These are phyloP conservation scores for Phoxinus dragarum DNA, from an alignment of 2,797 vertebrate species.

Conservation along the genomic window DNA sequence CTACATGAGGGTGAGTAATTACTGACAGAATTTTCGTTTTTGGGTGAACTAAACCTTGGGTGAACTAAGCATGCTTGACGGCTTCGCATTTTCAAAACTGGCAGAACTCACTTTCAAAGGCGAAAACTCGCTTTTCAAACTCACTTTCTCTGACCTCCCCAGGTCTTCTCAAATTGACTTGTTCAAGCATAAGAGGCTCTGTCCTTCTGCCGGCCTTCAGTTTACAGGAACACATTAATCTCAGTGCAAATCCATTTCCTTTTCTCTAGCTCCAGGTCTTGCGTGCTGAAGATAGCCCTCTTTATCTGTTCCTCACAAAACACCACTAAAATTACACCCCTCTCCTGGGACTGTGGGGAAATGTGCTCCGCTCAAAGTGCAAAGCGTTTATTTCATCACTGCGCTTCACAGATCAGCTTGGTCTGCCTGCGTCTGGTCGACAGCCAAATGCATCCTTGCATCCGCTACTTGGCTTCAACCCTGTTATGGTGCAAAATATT, in stretches of 20 bases:
- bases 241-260: constrained; percentile 43
- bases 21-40: too few species aligned
- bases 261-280: constrained; percentile 51
- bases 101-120: background rate
- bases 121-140: too few species aligned
- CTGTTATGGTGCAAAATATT: background rate
- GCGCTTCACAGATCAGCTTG: constrained; percentile 27
- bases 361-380: constrained; percentile 24
- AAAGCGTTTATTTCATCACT: constrained; percentile 33
- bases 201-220: constrained; percentile 4
- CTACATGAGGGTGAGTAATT: too few species aligned
- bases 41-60: too few species aligned
- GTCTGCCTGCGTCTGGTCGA: constrained; percentile 13
- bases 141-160: constrained; percentile 8
- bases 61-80: background rate
- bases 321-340: constrained; percentile 49
- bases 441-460: constrained; percentile 30
- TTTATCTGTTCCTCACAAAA: constrained; percentile 57
- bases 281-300: constrained; percentile 52
- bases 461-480: background rate
- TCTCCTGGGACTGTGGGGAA: constrained; percentile 38
- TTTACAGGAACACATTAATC: constrained; percentile 28
- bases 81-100: background rate
- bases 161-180: background rate
- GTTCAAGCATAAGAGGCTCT: background rate